phyloP scores from a whole-genome alignment of 2,113 vertebrate species.

The Anas platyrhynchos region DNA sequence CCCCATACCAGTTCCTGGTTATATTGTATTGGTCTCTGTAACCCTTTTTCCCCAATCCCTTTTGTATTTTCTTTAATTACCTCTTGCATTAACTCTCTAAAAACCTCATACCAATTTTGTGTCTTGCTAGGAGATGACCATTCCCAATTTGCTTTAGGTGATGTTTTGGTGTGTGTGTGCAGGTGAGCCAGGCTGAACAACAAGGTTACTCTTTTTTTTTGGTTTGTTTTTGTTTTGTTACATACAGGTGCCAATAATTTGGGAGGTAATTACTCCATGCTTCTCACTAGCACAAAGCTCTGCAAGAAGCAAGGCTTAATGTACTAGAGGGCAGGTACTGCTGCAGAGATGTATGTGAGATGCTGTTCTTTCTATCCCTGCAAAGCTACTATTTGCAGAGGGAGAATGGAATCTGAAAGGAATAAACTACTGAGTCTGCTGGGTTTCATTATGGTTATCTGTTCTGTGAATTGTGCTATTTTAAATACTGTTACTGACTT shows the following conservation, averaged over 20 bases:
- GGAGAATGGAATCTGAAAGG: neutral
- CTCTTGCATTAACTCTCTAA: neutral
- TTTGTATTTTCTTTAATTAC: neutral
- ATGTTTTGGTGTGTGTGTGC: neutral
- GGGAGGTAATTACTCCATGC: neutral
- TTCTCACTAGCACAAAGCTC: neutral
- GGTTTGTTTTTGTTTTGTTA: neutral
- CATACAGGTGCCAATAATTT: neutral
- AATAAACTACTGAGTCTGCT: neutral
- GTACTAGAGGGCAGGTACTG: neutral
- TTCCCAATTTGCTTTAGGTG: neutral
- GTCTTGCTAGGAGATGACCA: neutral
- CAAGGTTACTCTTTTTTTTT: neutral
- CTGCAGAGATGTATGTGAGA: neutral
- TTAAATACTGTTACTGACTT: neutral
- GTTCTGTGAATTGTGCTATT: neutral
- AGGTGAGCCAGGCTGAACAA: neutral
- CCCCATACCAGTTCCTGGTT: neutral
- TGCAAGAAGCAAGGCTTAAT: neutral
- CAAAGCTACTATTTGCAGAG: neutral
- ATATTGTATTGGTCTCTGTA: neutral
- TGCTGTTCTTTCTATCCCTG: neutral
- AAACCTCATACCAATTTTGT: neutral
- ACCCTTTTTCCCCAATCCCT: neutral
- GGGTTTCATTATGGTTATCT: neutral